Evolutionary conservation across 2,797 vertebrate genomes (phyloP), one percentile per base, ranked within the genome.

Genomic region (Helarctos malayanus): DNA sequence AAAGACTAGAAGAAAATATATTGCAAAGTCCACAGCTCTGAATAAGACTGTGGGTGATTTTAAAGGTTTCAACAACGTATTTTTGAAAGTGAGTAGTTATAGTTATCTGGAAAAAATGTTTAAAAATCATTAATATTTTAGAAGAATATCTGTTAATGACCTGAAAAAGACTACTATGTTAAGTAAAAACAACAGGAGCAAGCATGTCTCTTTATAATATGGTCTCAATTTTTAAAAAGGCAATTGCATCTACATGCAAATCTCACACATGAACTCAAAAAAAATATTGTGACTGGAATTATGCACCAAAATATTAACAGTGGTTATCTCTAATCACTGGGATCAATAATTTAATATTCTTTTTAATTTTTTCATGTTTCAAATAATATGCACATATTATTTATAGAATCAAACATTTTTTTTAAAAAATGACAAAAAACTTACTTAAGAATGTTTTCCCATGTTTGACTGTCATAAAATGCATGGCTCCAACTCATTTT

Each of bases 401-500:
- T 71, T 78, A 78, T 19, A 80, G 52, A 96, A 86, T 12, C 10
- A 81, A 92, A 85, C 35, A 47, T 69, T 91, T 84, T 84, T 84
- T n/a, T 23, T 12, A 11, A 65, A 86, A 95, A 81, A 56, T 54
- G 81, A 92, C 54, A 54, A 71, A 14, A 59, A 96, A 99, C 99
- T 99, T 98, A 99, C 99, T 99, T 99, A 95, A 99, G 99, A 97
- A 99, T 99, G 97, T 99, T 99, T 98, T 99, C 99, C 99, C 99
- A 99, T 65, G 99, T 98, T 98, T 99, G 99, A 79, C 99, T 99
- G 98, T 99, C 99, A 97, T 99, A 99, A 98, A 99, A 99, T 87
- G 99, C 99, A 2, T 99, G 99, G 98, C 97, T 99, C 99, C 99
- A 99, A 96, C 99, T 99, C 99, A 99, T 99, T 99, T 99, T 99